phyloP scores from a whole-genome alignment of 2,888 invertebrate species.

The Apamea sordens region DNA sequence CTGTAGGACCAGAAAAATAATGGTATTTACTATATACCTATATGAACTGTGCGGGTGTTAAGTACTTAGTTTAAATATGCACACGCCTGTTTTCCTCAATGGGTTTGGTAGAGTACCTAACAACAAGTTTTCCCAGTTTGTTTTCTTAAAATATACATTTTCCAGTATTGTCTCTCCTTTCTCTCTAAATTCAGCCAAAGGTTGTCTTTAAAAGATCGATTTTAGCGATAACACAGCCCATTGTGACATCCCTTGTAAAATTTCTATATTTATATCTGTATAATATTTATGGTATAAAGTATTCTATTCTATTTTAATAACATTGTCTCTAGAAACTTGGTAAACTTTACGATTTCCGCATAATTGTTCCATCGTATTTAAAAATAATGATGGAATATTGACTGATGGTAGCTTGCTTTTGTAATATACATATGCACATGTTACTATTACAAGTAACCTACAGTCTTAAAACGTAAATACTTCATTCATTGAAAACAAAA shows the following conservation, averaged over 20 bases:
- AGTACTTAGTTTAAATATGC: not conserved
- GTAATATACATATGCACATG: not conserved
- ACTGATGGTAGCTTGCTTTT: not conserved
- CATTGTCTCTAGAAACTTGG: not conserved
- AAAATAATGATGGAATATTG: not conserved
- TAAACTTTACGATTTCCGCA: not conserved
- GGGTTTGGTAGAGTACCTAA: no score
- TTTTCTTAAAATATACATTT: not conserved
- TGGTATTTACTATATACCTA: no score
- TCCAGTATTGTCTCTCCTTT: no score
- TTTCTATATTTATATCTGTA: no score
- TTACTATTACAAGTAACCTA: not conserved
- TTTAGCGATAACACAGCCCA: no score
- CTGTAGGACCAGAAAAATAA: not conserved
- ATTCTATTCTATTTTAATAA: not conserved
- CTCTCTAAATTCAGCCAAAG: no score
- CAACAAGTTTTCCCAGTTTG: not conserved
- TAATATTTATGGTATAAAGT: no score
- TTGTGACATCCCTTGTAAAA: no score
- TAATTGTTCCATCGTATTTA: not conserved
- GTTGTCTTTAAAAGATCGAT: no score
- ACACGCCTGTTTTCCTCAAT: no score
- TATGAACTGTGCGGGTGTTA: not conserved
- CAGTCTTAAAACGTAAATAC: not conserved
- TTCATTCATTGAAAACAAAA: constrained; percentile 34